Base-by-base conservation (phyloP, 2,888 invertebrate species). In the Odontocerum albicorne region DNA sequence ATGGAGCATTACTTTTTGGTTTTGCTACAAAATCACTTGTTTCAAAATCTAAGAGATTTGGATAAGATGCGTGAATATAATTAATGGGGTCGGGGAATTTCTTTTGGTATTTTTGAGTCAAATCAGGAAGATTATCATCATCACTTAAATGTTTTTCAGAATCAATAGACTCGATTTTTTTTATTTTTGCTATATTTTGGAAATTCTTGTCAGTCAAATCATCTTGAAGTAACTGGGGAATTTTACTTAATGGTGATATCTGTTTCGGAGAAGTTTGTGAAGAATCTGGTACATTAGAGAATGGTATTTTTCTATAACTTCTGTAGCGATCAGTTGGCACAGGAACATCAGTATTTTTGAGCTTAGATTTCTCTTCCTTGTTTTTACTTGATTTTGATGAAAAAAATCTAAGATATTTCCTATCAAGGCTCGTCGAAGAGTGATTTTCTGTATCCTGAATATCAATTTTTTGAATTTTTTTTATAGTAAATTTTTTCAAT, bases 281-380 rank as follows among this genome's bases (percentile, higher is more conserved):
- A 15, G 35, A 7, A 19, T 49, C 44, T 2, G 39, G 15, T 12
- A 35, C 19, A 15, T 62, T 38, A 32, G 38, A 52, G 61, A 65
- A 57, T 22, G 82, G 77, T 55, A 81, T 84, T 66, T 86, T 83
- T 64, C 88, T 74, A 66, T 87, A 87, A 65, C 87, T 89, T 62
- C 88, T 80, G 72, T 87, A 89, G 67, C 89, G 88, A 43, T 88
- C 87, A 1, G 90, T 89, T 21, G 89, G 88, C 38, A 88, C 87
- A 0, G 90, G 88, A 51, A 85, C 81, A 66, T 81, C 74, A 63
- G 27, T 45, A 40, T 53, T 53, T 51, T 62, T 62, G 7, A 53
- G 44, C 27, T 72, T 73, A 6, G 70, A 69, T 6, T 68, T 62
- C 62, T 79, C 78, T 62, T 63, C 70, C 68, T 66, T 64, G 65